phyloP scores from a whole-genome alignment of 1,140 invertebrate species.

The Euura lappo region DNA sequence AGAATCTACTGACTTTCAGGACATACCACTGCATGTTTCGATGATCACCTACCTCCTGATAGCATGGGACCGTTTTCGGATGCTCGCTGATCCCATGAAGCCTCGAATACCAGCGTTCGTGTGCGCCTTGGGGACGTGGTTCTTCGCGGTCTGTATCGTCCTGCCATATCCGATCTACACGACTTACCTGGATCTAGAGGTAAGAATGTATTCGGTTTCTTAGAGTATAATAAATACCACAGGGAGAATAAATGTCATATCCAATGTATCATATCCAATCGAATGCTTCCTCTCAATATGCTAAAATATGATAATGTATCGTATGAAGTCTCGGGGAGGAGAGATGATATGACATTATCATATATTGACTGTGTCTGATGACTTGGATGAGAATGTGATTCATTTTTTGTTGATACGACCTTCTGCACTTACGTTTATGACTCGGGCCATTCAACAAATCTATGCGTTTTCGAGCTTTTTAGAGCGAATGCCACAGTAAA shows the following conservation, averaged over 20 bases:
- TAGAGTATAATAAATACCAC: not conserved
- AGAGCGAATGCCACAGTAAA: no score
- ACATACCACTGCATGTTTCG: slow-evolving; percentile 72
- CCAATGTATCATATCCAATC: not conserved
- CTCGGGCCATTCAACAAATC: no score
- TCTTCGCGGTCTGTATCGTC: slow-evolving; percentile 72
- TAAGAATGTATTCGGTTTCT: slow-evolving; percentile 48
- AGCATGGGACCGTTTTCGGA: slow-evolving; percentile 71
- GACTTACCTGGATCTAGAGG: slow-evolving; percentile 71
- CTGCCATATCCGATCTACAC: slow-evolving; percentile 78
- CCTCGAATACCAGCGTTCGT: slow-evolving; percentile 69
- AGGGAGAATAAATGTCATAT: not conserved
- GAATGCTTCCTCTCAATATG: no score
- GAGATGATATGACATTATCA: no score
- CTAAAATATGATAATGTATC: no score
- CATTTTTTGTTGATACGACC: no score
- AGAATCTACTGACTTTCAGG: slow-evolving; percentile 54
- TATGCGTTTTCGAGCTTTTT: no score
- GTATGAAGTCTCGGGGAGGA: no score
- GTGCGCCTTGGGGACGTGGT: slow-evolving; percentile 74
- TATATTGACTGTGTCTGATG: no score
- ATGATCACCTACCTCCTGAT: slow-evolving; percentile 75
- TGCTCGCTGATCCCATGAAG: slow-evolving; percentile 68
- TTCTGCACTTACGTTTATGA: no score
- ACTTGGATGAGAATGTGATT: no score